A percentile compares a stretch with the other conserved stretches of the same genome.
These are phyloP conservation scores for Anthonomus grandis DNA, from an alignment of 1,140 invertebrate species.

Conservation along the genomic window DNA sequence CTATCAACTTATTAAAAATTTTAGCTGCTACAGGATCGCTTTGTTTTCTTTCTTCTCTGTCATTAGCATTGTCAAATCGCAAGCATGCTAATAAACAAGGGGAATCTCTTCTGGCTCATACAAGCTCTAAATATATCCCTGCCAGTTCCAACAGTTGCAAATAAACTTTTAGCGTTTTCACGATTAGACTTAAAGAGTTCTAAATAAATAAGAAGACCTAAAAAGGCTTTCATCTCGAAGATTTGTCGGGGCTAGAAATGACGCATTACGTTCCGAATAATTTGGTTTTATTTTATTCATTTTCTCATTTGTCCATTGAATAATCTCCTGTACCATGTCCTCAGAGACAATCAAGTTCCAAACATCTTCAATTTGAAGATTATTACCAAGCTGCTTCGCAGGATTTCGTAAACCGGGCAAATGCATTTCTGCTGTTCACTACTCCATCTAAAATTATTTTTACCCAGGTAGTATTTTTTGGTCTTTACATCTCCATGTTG, in stretches of 20 bases:
- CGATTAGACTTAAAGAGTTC: constrained; percentile 14
- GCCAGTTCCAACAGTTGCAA: constrained; percentile 24
- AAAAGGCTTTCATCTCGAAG: constrained; percentile 14
- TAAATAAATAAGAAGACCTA: constrained; percentile 16
- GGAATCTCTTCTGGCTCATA: constrained; percentile 6
- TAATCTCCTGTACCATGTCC: too few relatives aligned
- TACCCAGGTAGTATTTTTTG: not conserved
- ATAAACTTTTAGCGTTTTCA: constrained; percentile 3
- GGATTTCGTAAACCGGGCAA: not conserved
- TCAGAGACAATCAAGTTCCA: not conserved
- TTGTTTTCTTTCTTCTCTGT: too few relatives aligned
- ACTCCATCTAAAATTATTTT: too few relatives aligned
- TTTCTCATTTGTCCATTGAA: too few relatives aligned
- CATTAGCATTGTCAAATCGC: constrained; percentile 5
- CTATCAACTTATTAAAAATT: constrained; percentile 3
- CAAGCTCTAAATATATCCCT: constrained; percentile 20
- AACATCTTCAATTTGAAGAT: not conserved
- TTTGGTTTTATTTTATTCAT: not conserved
- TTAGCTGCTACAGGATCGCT: too few relatives aligned
- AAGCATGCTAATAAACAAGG: not conserved
- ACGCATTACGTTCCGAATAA: not conserved
- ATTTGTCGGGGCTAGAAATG: not conserved
- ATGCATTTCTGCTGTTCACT: too few relatives aligned
- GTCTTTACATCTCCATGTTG: not conserved
- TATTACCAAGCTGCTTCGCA: not conserved